Percentiles rank a stretch among this genome's conserved stretches.
These are phyloP conservation scores for Odontocerum albicorne DNA, from an alignment of 2,888 invertebrate species.

Conservation along the genomic window DNA sequence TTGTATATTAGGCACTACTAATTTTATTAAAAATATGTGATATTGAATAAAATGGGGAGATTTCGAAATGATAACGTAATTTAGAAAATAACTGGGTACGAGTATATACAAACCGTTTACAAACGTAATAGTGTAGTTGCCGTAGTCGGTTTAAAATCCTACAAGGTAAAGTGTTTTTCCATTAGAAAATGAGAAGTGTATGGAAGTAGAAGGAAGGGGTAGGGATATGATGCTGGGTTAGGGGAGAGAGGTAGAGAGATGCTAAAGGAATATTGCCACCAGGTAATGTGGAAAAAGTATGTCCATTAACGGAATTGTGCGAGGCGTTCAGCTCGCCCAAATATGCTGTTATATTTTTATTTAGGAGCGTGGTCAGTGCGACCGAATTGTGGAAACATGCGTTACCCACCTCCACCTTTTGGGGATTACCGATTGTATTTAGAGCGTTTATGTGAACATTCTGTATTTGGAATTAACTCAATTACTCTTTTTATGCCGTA, in stretches of 20 bases:
- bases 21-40: no score
- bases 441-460: neutral
- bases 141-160: constrained; percentile 1
- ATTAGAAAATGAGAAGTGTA: constrained; percentile 12
- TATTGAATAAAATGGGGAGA: no score
- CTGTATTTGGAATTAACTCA: neutral
- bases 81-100: no score
- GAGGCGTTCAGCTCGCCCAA: neutral
- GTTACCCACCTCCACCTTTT: no score
- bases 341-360: neutral
- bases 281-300: constrained; percentile 5
- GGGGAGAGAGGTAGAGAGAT: neutral
- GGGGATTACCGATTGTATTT: no score
- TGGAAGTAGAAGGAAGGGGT: neutral
- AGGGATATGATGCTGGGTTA: neutral
- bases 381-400: no score
- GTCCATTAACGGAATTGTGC: constrained; percentile 9
- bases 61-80: no score
- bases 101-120: no score
- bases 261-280: neutral
- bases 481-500: neutral
- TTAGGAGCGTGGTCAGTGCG: no score
- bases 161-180: constrained; percentile 16
- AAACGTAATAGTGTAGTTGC: no score
- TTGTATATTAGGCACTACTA: no score